These are phyloP conservation scores for Oxycera nigricornis DNA, from an alignment of 2,888 invertebrate species.

Conservation along the genomic window DNA sequence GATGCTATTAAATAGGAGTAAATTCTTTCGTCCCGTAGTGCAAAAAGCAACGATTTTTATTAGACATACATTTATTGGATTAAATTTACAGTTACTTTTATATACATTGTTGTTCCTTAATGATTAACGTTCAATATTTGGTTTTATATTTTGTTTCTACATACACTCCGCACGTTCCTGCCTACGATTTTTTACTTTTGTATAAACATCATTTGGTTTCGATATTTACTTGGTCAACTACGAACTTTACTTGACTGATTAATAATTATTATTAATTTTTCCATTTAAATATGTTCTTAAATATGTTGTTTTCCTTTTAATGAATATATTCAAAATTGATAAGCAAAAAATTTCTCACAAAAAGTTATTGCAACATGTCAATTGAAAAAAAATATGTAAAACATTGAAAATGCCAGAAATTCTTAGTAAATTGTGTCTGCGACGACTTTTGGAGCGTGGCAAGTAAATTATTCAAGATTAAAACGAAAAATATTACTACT, in stretches of 20 bases:
- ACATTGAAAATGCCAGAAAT: neutral
- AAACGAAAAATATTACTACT: too few relatives aligned
- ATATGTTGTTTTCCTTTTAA: neutral
- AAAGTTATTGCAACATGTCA: too few relatives aligned
- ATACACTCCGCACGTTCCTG: slow-evolving; percentile 62
- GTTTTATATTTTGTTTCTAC: slow-evolving; percentile 48
- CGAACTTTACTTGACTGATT: slow-evolving; percentile 42
- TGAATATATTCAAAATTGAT: neutral
- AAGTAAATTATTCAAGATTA: neutral
- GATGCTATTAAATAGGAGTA: too few relatives aligned
- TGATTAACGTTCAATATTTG: slow-evolving; percentile 45
- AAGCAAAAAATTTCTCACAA: too few relatives aligned
- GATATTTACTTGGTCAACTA: slow-evolving; percentile 47
- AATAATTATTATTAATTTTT: slow-evolving; percentile 37
- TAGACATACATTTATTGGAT: slow-evolving; percentile 43
- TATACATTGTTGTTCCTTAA: slow-evolving; percentile 33
- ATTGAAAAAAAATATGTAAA: neutral
- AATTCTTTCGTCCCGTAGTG: too few relatives aligned
- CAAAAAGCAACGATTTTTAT: too few relatives aligned
- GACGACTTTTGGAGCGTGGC: neutral
- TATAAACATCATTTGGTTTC: slow-evolving; percentile 47
- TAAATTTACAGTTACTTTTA: slow-evolving; percentile 43
- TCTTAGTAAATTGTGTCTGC: neutral
- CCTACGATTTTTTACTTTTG: slow-evolving; percentile 60
- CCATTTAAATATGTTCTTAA: slow-evolving; percentile 21